Conservation (phyloP, 2,113 vertebrate species). For the Heterochromis multidens region DNA sequence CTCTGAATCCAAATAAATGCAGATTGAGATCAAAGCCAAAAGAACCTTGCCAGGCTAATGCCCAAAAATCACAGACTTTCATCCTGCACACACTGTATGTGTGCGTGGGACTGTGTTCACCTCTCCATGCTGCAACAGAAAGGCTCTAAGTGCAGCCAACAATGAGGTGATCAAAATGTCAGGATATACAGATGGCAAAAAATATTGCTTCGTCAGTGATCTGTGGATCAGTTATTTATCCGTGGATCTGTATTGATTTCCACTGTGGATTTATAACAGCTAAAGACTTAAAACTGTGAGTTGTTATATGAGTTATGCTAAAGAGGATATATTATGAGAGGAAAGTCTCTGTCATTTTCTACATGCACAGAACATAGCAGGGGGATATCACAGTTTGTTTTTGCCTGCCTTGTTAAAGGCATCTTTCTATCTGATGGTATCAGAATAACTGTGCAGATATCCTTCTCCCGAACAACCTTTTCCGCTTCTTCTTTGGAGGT, state of each 20-base stretch:
- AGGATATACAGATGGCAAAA: not conserved
- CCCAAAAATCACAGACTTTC: constrained; percentile 3
- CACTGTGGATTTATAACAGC: not conserved
- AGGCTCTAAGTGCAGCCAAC: not conserved
- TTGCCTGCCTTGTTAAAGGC: not conserved
- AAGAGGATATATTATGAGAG: not conserved
- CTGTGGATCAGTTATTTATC: not conserved
- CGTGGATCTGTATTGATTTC: not conserved
- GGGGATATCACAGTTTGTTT: not conserved
- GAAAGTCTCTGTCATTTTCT: not conserved
- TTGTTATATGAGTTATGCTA: not conserved
- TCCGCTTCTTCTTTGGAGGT: not conserved
- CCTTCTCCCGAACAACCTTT: not conserved
- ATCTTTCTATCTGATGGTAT: not conserved
- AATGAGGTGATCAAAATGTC: not conserved
- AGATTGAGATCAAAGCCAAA: constrained; percentile 39
- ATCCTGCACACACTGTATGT: not conserved
- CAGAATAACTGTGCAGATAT: not conserved
- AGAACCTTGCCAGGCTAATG: constrained; percentile 19
- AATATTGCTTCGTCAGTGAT: not conserved
- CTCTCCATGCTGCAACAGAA: not conserved
- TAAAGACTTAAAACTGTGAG: not conserved
- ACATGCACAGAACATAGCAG: not conserved
- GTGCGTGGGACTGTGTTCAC: not conserved
- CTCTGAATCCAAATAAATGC: constrained; percentile 30